Conservation (phyloP, 1,140 invertebrate genomes). For the Drosophila melanogaster region Release_6_plus_ISO1_MT NT_033777.3:9220501-9221000, state of each 20-base stretch:
- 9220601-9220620: constrained; percentile 31
- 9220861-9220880: constrained; percentile 11
- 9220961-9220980: constrained; percentile 26
- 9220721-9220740: background rate
- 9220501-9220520: constrained; percentile 44
- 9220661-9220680: constrained; percentile 31
- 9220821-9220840: constrained; percentile 40
- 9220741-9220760: constrained; percentile 6
- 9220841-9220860: constrained; percentile 16
- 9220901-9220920: constrained; percentile 15
- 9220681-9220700: constrained; percentile 19
- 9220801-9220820: constrained; percentile 24
- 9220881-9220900: no score
- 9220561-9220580: constrained; percentile 46
- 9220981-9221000: constrained; percentile 19
- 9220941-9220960: constrained; percentile 16
- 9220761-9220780: constrained; percentile 16
- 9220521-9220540: constrained; percentile 64
- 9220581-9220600: constrained; percentile 43
- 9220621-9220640: constrained; percentile 47
- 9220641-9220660: constrained; percentile 44
- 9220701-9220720: background rate
- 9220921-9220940: background rate
- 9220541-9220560: constrained; percentile 70
- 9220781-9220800: constrained; percentile 32